These are phyloP conservation scores for Chrysoperla carnea DNA, from an alignment of 1,140 invertebrate species.

Conservation along the genomic window DNA sequence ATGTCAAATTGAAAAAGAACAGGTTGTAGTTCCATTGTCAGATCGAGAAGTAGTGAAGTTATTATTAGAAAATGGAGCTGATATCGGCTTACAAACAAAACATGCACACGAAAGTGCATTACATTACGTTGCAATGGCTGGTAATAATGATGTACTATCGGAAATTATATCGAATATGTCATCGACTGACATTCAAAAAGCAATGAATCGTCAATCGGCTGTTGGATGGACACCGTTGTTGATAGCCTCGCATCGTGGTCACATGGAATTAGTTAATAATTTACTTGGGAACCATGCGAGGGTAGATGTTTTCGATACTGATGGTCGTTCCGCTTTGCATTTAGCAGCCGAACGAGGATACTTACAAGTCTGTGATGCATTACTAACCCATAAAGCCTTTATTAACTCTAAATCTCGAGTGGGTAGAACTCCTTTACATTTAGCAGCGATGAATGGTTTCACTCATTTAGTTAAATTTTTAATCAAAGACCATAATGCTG, in stretches of 20 bases:
- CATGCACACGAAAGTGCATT: constrained; percentile 84
- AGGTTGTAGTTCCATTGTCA: constrained; percentile 55
- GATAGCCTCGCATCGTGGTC: constrained; percentile 69
- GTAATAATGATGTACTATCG: constrained; percentile 85
- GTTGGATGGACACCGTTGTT: constrained; percentile 92
- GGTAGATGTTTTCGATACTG: constrained; percentile 96
- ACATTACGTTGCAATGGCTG: constrained; percentile 85
- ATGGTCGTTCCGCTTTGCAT: constrained; percentile 88
- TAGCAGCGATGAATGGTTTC: constrained; percentile 91
- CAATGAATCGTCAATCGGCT: constrained; percentile 80
- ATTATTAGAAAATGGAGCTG: constrained; percentile 76
- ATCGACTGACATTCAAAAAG: constrained; percentile 72
- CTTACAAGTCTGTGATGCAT: constrained; percentile 77
- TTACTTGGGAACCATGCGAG: constrained; percentile 80
- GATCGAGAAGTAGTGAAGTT: constrained; percentile 81
- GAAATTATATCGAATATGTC: constrained; percentile 87
- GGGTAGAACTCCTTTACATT: constrained; percentile 64
- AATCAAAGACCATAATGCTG: constrained; percentile 84
- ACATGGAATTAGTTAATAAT: constrained; percentile 72
- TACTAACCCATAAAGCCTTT: constrained; percentile 94
- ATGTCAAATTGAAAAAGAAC: constrained; percentile 57
- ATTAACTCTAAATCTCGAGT: constrained; percentile 89
- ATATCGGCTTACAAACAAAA: constrained; percentile 69
- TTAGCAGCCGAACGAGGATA: constrained; percentile 89
- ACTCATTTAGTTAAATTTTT: constrained; percentile 74